phyloP scores from a whole-genome alignment of 2,113 vertebrate species.

The Dicentrarchus labrax region DNA sequence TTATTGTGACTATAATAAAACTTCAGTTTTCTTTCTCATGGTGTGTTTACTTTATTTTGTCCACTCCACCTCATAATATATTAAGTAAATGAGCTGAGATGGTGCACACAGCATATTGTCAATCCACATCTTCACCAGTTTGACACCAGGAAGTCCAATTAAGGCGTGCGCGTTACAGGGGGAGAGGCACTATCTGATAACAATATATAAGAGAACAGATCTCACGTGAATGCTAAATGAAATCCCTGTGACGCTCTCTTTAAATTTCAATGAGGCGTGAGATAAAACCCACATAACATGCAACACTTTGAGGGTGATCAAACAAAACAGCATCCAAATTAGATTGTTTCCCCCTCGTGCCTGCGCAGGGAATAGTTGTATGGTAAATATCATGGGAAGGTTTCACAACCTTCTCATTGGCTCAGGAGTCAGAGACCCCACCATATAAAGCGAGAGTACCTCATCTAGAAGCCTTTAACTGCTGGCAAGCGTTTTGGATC shows the following conservation, averaged over 20 bases:
- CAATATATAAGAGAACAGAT: conserved; percentile 15
- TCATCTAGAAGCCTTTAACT: conserved; percentile 40
- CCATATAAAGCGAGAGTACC: conserved; percentile 65
- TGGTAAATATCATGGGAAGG: conserved; percentile 61
- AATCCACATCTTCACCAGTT: conserved; percentile 16
- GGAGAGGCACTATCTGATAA: conserved; percentile 20
- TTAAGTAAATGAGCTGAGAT: background rate
- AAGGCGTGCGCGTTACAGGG: conserved; percentile 12
- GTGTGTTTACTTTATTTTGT: background rate
- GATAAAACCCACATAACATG: conserved; percentile 31
- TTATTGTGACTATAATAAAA: background rate
- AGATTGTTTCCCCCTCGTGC: background rate
- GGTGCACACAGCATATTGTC: conserved; percentile 35
- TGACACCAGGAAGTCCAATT: conserved; percentile 55
- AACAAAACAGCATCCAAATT: conserved; percentile 27
- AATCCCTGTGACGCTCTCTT: conserved; percentile 38
- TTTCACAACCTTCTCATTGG: conserved; percentile 74
- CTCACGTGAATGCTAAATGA: conserved; percentile 47
- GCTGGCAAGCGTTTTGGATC: conserved; percentile 50
- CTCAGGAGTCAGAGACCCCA: conserved; percentile 71
- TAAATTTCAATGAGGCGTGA: conserved; percentile 54
- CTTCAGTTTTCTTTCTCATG: background rate
- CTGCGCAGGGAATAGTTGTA: conserved; percentile 37
- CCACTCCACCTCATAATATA: background rate
- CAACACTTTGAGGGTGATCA: conserved; percentile 41